These are phyloP conservation scores for Chaetogeoica ovagalla DNA, from an alignment of 2,888 invertebrate species.

Conservation along the genomic window DNA sequence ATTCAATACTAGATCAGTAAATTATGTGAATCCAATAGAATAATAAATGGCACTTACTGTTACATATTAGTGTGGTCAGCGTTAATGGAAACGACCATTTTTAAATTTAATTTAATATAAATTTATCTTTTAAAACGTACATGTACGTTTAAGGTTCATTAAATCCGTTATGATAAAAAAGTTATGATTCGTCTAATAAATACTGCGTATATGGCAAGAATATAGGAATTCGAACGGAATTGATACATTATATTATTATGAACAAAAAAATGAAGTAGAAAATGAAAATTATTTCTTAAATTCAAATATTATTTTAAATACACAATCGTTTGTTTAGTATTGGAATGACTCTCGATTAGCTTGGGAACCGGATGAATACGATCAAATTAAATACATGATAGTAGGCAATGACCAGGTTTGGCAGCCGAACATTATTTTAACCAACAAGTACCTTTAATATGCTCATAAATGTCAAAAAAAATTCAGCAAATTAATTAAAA, in stretches of 20 bases:
- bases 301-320: not conserved
- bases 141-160: not conserved
- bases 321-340: not conserved
- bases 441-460: conserved; percentile 27
- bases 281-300: not conserved
- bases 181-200: no score
- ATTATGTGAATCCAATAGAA: not conserved
- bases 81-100: not conserved
- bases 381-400: conserved; percentile 15
- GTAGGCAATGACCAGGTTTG: conserved; percentile 31
- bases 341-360: conserved; percentile 31
- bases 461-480: no score
- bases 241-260: no score
- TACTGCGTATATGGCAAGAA: no score
- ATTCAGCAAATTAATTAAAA: no score
- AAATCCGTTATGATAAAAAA: no score
- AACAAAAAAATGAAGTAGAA: no score
- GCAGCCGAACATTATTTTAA: conserved; percentile 35
- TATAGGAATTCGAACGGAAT: no score
- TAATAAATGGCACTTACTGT: no score
- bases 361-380: conserved; percentile 16
- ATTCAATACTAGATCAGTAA: no score
- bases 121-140: not conserved
- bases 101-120: no score
- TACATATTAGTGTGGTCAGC: no score